Evolutionary conservation across 2,797 vertebrate genomes (phyloP).

Genomic region (Dipus sagitta): DNA sequence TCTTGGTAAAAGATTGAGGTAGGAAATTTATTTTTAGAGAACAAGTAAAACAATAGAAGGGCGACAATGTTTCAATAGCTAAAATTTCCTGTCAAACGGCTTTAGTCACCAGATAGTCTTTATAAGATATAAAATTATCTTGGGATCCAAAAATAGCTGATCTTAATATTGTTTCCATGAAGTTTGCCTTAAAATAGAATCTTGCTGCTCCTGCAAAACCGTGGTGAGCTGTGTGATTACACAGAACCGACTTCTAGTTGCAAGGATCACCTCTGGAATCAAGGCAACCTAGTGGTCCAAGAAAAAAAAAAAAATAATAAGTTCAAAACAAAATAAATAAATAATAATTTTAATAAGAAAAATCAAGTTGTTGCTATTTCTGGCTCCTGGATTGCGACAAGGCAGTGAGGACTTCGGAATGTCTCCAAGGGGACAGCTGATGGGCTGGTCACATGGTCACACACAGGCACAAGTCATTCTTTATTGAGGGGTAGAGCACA

Average conservation of each 20-base stretch:
- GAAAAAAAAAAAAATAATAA: too few species aligned
- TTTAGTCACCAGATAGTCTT: background rate
- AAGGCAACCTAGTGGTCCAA: background rate
- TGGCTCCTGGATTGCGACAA: background rate
- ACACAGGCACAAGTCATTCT: background rate
- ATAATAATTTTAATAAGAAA: background rate
- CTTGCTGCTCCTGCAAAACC: conserved; percentile 46
- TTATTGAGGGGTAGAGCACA: too few species aligned
- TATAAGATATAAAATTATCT: conserved; percentile 49
- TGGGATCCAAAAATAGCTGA: conserved; percentile 48
- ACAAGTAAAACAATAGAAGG: conserved; percentile 2
- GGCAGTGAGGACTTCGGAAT: too few species aligned
- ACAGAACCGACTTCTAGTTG: conserved; percentile 3
- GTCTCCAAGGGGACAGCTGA: too few species aligned
- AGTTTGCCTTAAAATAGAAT: conserved; percentile 60
- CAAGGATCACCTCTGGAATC: background rate
- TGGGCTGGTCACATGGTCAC: fast-evolving
- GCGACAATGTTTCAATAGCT: background rate
- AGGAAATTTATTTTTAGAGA: conserved; percentile 26
- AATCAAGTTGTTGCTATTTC: background rate
- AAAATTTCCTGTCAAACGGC: background rate
- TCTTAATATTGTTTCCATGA: conserved; percentile 24
- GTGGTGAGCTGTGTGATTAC: background rate
- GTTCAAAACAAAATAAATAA: background rate
- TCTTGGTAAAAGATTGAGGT: background rate